Conservation (phyloP, 2,797 vertebrate species). For the Clarias fuscus region DNA sequence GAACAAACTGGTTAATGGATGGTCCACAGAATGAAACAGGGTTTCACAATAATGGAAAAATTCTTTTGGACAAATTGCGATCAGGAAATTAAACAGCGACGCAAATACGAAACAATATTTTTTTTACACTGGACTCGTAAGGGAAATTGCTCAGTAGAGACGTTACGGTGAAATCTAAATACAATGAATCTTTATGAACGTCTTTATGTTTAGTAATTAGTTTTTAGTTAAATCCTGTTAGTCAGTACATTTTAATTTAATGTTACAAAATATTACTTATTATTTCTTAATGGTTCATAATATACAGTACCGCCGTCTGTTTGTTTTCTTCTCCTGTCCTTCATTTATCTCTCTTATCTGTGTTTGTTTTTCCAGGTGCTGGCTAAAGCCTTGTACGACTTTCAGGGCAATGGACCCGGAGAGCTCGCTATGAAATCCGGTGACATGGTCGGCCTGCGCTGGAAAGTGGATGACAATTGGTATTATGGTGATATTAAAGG, state of each 20-base stretch:
- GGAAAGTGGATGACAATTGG: constrained; percentile 82
- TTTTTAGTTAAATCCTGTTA: background rate
- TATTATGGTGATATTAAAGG: constrained; percentile 76
- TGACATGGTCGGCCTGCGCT: constrained; percentile 72
- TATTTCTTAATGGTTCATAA: background rate
- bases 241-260: background rate
- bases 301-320: background rate
- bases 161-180: background rate
- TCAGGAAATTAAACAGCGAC: background rate
- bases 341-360: background rate
- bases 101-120: background rate
- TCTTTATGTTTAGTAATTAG: no score
- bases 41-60: background rate
- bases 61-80: background rate
- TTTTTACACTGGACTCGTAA: background rate
- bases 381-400: constrained; percentile 74
- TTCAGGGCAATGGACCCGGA: constrained; percentile 73
- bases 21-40: background rate
- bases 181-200: background rate
- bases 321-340: background rate
- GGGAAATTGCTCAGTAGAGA: no score
- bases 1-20: background rate
- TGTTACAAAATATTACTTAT: background rate
- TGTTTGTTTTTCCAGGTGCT: constrained; percentile 72
- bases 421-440: constrained; percentile 78